A percentile compares a stretch with the other conserved stretches of the same genome.
These are phyloP conservation scores for Nomada hirtipes DNA, from an alignment of 2,888 invertebrate species.

Conservation along the genomic window DNA sequence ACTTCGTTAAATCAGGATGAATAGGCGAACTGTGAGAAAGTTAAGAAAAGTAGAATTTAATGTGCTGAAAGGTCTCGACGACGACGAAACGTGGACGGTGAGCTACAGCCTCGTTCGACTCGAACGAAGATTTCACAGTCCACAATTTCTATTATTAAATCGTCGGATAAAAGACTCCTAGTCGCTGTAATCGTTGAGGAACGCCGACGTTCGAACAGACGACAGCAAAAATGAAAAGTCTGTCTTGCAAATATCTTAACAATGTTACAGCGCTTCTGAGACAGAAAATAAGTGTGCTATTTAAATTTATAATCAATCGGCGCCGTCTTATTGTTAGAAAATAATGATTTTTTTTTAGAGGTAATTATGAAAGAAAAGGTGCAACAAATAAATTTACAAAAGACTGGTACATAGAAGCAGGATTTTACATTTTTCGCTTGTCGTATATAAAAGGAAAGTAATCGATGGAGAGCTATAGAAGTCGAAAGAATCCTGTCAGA, in stretches of 20 bases:
- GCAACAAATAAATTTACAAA: background rate
- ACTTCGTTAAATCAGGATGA: constrained; percentile 44
- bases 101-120: constrained; percentile 30
- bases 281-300: background rate
- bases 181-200: constrained; percentile 6
- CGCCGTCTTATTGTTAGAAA: no score
- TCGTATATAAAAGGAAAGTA: background rate
- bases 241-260: background rate
- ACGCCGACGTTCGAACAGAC: constrained; percentile 8
- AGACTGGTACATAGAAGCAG: background rate
- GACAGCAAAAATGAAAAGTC: constrained; percentile 21
- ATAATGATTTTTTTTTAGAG: no score
- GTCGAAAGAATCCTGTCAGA: background rate
- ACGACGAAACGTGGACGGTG: constrained; percentile 14
- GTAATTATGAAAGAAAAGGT: no score
- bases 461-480: background rate
- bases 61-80: constrained; percentile 54
- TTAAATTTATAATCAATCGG: background rate
- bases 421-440: background rate
- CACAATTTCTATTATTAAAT: constrained; percentile 50
- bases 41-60: constrained; percentile 56
- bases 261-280: background rate
- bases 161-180: constrained; percentile 26
- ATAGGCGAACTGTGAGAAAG: constrained; percentile 41
- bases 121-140: background rate